These are phyloP conservation scores for Prosapia bicincta DNA, from an alignment of 2,888 invertebrate species.

Conservation along the genomic window DNA sequence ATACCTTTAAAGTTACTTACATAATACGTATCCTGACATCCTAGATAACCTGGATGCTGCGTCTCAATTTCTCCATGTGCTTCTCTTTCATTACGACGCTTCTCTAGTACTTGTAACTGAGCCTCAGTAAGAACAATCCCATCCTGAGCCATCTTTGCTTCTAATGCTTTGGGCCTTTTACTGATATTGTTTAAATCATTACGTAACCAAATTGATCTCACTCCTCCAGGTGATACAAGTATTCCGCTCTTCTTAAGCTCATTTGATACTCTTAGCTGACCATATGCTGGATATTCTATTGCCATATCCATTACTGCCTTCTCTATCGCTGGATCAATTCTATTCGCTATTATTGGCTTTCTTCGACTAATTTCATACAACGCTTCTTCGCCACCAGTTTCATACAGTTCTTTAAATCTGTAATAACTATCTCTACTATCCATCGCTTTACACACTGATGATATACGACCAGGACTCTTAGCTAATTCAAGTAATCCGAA, in stretches of 20 bases:
- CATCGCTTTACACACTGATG: too few species aligned
- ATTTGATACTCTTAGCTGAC: slow-evolving; percentile 7
- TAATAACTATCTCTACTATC: not conserved
- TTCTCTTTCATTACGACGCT: slow-evolving; percentile 6
- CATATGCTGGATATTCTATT: slow-evolving; percentile 8
- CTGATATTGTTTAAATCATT: not conserved
- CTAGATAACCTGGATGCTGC: slow-evolving; percentile 3
- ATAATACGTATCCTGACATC: slow-evolving; percentile 13
- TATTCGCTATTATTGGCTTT: not conserved
- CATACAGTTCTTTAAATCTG: slow-evolving; percentile 6
- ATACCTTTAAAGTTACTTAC: slow-evolving; percentile 11
- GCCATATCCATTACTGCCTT: slow-evolving; percentile 8
- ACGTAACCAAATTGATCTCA: not conserved
- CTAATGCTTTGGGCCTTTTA: slow-evolving; percentile 5
- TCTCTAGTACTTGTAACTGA: slow-evolving; percentile 3
- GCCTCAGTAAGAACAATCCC: slow-evolving; percentile 8
- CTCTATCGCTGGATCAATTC: not conserved
- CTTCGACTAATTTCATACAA: not conserved
- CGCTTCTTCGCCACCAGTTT: slow-evolving; percentile 3
- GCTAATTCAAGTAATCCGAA: too few species aligned
- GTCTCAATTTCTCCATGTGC: slow-evolving; percentile 14
- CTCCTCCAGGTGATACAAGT: slow-evolving; percentile 1
- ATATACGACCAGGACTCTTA: too few species aligned
- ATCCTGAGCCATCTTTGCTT: slow-evolving; percentile 9
- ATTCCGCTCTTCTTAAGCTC: slow-evolving; percentile 9